Percentiles rank a stretch among this genome's conserved stretches.
phyloP scores from a whole-genome alignment of 2,888 invertebrate species.

The Ligdia adustata region DNA sequence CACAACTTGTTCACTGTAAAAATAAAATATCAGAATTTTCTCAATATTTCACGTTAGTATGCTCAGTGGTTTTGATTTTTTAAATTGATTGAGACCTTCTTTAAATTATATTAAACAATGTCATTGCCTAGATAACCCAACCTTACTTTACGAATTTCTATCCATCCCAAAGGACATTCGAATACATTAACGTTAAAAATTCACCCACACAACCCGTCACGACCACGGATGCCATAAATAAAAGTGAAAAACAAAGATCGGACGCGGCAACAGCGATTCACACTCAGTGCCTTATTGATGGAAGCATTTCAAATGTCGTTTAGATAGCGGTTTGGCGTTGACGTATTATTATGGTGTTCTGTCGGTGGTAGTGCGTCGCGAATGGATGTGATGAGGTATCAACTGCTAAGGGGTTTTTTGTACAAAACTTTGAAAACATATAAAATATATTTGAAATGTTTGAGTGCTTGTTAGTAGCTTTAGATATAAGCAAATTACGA shows the following conservation, averaged over 20 bases:
- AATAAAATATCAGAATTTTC: too few species aligned
- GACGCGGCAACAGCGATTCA: conserved; percentile 67
- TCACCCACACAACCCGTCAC: conserved; percentile 37
- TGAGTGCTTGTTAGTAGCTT: too few species aligned
- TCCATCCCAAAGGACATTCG: conserved; percentile 22
- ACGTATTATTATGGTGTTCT: conserved; percentile 74
- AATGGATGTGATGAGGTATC: conserved; percentile 27
- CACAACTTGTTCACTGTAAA: too few species aligned
- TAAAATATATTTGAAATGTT: background rate
- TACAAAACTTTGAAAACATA: background rate
- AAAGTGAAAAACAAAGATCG: conserved; percentile 56
- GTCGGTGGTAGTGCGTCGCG: conserved; percentile 24
- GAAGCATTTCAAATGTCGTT: conserved; percentile 81
- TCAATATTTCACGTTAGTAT: too few species aligned
- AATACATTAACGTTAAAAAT: conserved; percentile 29
- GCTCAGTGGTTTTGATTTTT: too few species aligned
- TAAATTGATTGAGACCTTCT: too few species aligned
- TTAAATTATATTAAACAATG: too few species aligned
- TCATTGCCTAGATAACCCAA: too few species aligned
- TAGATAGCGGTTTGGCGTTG: conserved; percentile 78
- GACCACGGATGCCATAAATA: conserved; percentile 45
- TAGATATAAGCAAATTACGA: too few species aligned
- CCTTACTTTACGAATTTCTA: too few species aligned
- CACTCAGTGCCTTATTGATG: conserved; percentile 79
- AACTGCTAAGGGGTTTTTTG: too few species aligned